These are phyloP conservation scores for Gopherus evgoodei DNA, from an alignment of 2,113 vertebrate genomes.

Conservation along the genomic window DNA sequence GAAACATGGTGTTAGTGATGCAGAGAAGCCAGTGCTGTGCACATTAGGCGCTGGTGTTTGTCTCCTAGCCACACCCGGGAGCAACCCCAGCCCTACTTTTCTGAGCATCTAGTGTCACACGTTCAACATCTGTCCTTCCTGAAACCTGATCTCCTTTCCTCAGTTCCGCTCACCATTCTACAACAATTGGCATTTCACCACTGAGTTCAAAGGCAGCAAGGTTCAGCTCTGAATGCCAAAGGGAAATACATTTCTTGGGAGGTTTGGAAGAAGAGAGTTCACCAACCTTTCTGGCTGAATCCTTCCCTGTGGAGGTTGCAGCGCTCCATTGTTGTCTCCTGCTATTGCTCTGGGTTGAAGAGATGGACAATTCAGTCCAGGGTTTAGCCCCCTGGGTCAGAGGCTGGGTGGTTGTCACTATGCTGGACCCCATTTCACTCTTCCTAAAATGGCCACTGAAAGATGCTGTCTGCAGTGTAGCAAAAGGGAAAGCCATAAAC, in stretches of 20 bases:
- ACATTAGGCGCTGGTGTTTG: not conserved
- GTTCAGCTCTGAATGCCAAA: not conserved
- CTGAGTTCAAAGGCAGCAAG: not conserved
- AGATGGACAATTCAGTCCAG: not conserved
- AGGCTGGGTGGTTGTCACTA: conserved; percentile 1
- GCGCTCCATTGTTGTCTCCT: not conserved
- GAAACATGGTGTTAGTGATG: not conserved
- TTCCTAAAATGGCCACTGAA: not conserved
- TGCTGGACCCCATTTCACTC: not conserved
- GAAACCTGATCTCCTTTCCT: not conserved
- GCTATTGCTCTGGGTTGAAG: not conserved
- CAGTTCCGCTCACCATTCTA: not conserved
- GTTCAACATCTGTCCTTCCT: too few relatives aligned
- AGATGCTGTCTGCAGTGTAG: not conserved
- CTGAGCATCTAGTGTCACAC: not conserved
- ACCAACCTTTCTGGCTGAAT: conserved; percentile 52
- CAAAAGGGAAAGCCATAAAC: not conserved
- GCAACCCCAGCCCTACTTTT: not conserved
- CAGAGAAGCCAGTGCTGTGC: not conserved
- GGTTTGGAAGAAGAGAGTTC: not conserved
- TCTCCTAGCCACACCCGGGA: fast-evolving
- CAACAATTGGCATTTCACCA: not conserved
- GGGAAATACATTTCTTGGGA: not conserved
- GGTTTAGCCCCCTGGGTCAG: not conserved
- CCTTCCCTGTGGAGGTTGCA: not conserved